Evolutionary conservation across 2,797 vertebrate genomes (phyloP).

Genomic region (Xenopus petersii): DNA sequence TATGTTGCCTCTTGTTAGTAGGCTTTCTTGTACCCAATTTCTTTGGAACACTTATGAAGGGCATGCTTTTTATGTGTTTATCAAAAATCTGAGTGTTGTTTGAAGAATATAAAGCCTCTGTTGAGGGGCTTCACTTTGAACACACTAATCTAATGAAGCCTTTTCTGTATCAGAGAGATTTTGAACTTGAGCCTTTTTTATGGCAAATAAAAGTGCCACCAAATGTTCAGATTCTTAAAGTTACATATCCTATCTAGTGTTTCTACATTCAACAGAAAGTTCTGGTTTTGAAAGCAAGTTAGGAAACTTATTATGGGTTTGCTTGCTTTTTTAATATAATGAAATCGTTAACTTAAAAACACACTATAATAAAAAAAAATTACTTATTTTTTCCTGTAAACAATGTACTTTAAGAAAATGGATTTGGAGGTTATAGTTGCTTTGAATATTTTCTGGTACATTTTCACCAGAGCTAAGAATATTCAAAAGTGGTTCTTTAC

Average conservation of each 20-base stretch:
- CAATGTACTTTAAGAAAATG: too few species aligned
- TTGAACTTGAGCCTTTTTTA: not conserved
- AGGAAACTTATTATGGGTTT: too few species aligned
- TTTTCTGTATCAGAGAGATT: not conserved
- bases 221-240: not conserved
- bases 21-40: constrained; percentile 8
- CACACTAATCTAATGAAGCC: constrained; percentile 10
- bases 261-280: not conserved
- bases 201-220: not conserved
- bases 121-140: constrained; percentile 26
- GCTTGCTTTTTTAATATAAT: too few species aligned
- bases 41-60: constrained; percentile 8
- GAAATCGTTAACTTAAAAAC: too few species aligned
- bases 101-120: constrained; percentile 22
- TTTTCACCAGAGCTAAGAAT: too few species aligned
- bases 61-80: constrained; percentile 22
- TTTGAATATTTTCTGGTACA: too few species aligned
- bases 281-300: not conserved
- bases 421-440: too few species aligned
- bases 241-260: not conserved
- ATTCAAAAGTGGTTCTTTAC: too few species aligned
- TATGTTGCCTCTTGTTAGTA: not conserved
- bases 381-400: too few species aligned
- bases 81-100: constrained; percentile 11
- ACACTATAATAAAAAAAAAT: too few species aligned